These are phyloP conservation scores for Oreochromis aureus DNA, from an alignment of 2,113 vertebrate genomes.

Conservation along the genomic window DNA sequence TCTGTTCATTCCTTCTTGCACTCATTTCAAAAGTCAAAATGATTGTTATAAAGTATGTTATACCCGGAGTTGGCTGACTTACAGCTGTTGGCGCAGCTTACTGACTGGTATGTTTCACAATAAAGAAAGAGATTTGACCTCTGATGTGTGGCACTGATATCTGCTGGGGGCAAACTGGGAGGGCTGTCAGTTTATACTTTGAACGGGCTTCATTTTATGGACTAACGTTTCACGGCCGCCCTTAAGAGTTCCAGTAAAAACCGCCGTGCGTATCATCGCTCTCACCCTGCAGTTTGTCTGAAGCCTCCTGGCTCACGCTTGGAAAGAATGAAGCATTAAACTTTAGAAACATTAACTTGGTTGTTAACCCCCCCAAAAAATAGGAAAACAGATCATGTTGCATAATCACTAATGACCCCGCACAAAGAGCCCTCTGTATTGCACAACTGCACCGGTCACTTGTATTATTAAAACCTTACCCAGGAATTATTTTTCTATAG, in stretches of 20 bases:
- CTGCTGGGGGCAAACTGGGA: background rate
- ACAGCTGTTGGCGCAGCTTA: constrained; percentile 39
- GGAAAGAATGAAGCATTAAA: constrained; percentile 11
- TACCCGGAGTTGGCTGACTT: constrained; percentile 2
- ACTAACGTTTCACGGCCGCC: background rate
- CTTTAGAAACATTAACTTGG: constrained; percentile 24
- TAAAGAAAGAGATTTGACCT: constrained; percentile 58
- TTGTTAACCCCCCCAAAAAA: background rate
- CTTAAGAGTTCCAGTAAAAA: background rate
- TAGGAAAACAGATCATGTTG: constrained; percentile 47
- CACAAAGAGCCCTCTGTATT: constrained; percentile 55
- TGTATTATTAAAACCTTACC: constrained; percentile 40
- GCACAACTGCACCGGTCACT: constrained; percentile 26
- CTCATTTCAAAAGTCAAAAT: constrained; percentile 40
- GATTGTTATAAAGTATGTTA: constrained; percentile 49
- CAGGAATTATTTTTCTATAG: constrained; percentile 39
- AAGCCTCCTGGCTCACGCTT: background rate
- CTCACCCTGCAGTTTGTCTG: background rate
- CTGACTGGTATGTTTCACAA: constrained; percentile 60
- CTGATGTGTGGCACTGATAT: constrained; percentile 1
- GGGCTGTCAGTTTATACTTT: background rate
- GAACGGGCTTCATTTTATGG: background rate
- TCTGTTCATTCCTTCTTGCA: constrained; percentile 39
- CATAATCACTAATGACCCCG: constrained; percentile 49
- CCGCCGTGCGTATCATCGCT: background rate